Conservation (phyloP, 1,140 invertebrate genomes). For the Magallana gigas region DNA sequence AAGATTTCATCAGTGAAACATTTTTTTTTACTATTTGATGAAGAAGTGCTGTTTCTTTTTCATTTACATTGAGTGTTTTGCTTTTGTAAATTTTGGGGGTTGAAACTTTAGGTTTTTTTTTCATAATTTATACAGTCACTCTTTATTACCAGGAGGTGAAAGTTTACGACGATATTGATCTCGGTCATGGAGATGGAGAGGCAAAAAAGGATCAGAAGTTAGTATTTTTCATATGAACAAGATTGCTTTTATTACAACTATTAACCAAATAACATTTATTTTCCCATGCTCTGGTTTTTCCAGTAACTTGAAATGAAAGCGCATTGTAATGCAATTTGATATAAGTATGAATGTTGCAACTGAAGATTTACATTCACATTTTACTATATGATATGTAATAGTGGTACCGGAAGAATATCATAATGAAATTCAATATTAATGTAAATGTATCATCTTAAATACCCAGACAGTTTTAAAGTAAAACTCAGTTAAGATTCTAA, state of each 20-base stretch:
- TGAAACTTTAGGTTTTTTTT: neutral
- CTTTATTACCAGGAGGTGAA: constrained; percentile 42
- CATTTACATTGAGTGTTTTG: too few species aligned
- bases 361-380: too few species aligned
- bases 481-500: neutral
- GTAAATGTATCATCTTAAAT: neutral
- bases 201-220: constrained; percentile 21
- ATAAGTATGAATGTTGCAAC: too few species aligned
- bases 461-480: too few species aligned
- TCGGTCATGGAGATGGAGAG: neutral
- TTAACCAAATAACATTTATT: neutral
- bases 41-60: neutral
- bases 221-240: neutral
- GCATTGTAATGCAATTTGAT: too few species aligned
- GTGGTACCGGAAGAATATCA: too few species aligned
- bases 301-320: neutral
- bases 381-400: too few species aligned
- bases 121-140: neutral
- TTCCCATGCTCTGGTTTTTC: neutral
- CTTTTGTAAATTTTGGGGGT: too few species aligned
- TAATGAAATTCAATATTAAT: neutral
- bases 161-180: constrained; percentile 42
- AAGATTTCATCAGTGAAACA: constrained; percentile 2
- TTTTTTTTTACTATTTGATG: neutral
- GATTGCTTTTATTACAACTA: neutral